Evolutionary conservation across 2,888 invertebrate genomes (phyloP), one percentile per base, ranked within the genome.

Genomic region (Agrochola lota): DNA sequence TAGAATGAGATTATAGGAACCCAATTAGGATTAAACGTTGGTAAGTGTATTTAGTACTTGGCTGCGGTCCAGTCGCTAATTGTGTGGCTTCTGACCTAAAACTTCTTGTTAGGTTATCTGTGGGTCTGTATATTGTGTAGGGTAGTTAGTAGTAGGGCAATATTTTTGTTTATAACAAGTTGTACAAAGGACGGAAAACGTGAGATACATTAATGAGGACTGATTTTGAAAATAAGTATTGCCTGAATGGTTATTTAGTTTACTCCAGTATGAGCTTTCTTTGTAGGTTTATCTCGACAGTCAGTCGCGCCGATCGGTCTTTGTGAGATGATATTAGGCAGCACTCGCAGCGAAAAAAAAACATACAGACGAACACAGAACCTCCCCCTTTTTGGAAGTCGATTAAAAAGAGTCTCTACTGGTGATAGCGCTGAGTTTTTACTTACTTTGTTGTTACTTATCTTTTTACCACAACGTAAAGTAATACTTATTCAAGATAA

Each of bases 41-140:
- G 82, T 71, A 84, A 82, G 71, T 77, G 75, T 81, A 73, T 83
- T 77, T 80, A 77, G 30, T 67, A 71, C 46, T 75, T 84, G 84
- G 83, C 69, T 26, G 30, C 15, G 52, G 52, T 67, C 82, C 83
- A 84, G 60, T 26, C 43, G 52, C 66, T 78, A 78, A 84, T 82
- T 85, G 71, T 57, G 69, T 49, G 71, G 71, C 17, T 46, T 69
- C 64, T 80, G 81, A 72, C 71, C 75, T 72, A 49, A 64, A 83
- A 80, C 60, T 80, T 84, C 60, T 81, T 64, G 43, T 78, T 43
- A 35, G 71, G 30, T 35, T 68, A 71, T 63, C 57, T 17, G 20
- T 20, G 26, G 26, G 23, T 74, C 35, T 60, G 1, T 20, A 30
- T 46, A 12, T 46, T 23, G 55, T 43, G 23, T 35, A n/a, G 12